Conservation (phyloP, 2,888 invertebrate species). For the Apodemia hepburni region DNA sequence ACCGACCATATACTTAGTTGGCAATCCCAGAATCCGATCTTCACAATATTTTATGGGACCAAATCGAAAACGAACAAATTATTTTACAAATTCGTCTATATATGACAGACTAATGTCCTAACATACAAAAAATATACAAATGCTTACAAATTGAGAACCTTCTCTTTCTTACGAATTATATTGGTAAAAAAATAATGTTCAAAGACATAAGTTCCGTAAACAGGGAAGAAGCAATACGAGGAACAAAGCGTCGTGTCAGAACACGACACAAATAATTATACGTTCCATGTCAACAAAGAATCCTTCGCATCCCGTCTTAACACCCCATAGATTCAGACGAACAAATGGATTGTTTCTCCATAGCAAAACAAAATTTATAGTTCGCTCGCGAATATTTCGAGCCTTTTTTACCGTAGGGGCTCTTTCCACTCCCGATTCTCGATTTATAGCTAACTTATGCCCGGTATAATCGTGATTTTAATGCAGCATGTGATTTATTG, state of each 20-base stretch:
- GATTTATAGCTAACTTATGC: conserved; percentile 75
- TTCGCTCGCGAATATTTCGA: conserved; percentile 47
- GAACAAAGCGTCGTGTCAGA: background rate
- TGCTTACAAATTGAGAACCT: too few relatives aligned
- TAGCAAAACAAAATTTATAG: conserved; percentile 46
- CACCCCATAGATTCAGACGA: conserved; percentile 63
- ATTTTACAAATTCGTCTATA: too few relatives aligned
- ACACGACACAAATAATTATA: conserved; percentile 8
- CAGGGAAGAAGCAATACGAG: background rate
- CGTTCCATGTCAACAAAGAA: conserved; percentile 11
- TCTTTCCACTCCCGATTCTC: conserved; percentile 57
- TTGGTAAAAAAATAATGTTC: background rate
- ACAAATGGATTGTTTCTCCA: conserved; percentile 68
- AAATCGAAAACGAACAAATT: too few relatives aligned
- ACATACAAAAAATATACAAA: too few relatives aligned
- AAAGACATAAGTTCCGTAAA: background rate
- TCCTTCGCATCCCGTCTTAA: conserved; percentile 37
- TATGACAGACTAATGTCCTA: too few relatives aligned
- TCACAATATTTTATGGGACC: too few relatives aligned
- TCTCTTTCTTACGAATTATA: too few relatives aligned
- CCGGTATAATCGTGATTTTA: conserved; percentile 77
- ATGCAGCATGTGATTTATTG: conserved; percentile 70
- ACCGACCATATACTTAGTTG: too few relatives aligned
- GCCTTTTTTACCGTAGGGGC: conserved; percentile 39
- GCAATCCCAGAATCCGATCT: too few relatives aligned